phyloP scores from a whole-genome alignment of 2,113 vertebrate genomes.

The Epinephelus lanceolatus region DNA sequence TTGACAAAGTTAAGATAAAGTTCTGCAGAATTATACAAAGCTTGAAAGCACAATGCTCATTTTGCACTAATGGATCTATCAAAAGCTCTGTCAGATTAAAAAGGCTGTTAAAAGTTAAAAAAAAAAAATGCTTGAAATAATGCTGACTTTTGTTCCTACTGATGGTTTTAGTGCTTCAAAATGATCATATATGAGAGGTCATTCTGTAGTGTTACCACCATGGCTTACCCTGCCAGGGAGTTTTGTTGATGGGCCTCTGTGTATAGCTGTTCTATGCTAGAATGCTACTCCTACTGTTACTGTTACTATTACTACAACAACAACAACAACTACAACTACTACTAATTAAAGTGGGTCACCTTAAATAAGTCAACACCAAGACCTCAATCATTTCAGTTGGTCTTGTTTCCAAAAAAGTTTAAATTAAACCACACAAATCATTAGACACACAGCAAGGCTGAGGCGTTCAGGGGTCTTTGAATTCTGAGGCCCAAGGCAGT shows the following conservation, averaged over 20 bases:
- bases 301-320: no score
- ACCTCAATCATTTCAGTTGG: background rate
- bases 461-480: background rate
- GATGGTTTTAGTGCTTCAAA: background rate
- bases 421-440: background rate
- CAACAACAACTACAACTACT: no score
- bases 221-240: no score
- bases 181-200: background rate
- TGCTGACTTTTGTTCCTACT: background rate
- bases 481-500: background rate
- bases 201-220: no score
- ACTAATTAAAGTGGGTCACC: background rate
- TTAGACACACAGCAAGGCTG: background rate
- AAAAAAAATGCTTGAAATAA: background rate
- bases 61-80: background rate
- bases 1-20: background rate
- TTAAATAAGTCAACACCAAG: background rate
- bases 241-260: no score
- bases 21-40: conserved; percentile 17
- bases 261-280: no score
- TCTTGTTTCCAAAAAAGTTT: background rate
- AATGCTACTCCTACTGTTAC: no score
- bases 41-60: background rate
- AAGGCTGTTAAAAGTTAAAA: background rate
- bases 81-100: background rate